Evolutionary conservation across 2,888 invertebrate genomes (phyloP).

Genomic region (Thumatha senex): DNA sequence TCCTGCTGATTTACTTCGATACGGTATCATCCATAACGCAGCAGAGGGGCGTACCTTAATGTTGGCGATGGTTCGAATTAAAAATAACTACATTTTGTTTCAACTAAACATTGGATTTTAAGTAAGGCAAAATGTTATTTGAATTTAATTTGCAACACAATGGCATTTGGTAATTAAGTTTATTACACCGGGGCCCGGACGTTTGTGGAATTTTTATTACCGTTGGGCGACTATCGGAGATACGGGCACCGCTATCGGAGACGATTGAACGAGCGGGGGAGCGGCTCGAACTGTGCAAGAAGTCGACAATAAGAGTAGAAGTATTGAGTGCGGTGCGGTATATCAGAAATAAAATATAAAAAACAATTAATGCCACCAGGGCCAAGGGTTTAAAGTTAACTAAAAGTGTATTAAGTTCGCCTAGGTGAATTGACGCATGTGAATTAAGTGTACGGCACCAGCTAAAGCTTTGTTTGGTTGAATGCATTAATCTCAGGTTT

Average conservation of each 20-base stretch:
- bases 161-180: constrained; percentile 29
- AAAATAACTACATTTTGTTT: constrained; percentile 19
- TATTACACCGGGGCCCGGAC: constrained; percentile 9
- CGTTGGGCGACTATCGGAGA: constrained; percentile 9
- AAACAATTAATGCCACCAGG: no score
- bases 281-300: not conserved
- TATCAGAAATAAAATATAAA: no score
- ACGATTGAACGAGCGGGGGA: not conserved
- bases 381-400: no score
- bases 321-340: not conserved
- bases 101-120: constrained; percentile 11
- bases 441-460: no score
- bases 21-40: no score
- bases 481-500: no score
- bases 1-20: no score
- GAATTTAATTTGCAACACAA: constrained; percentile 32
- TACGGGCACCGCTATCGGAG: constrained; percentile 5
- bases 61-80: constrained; percentile 18
- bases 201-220: constrained; percentile 22
- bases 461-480: no score
- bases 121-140: constrained; percentile 19
- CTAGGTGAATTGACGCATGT: no score
- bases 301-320: no score
- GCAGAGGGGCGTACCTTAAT: no score
- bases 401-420: no score